phyloP scores from a whole-genome alignment of 1,140 invertebrate genomes.

The Odontomachus brunneus region DNA sequence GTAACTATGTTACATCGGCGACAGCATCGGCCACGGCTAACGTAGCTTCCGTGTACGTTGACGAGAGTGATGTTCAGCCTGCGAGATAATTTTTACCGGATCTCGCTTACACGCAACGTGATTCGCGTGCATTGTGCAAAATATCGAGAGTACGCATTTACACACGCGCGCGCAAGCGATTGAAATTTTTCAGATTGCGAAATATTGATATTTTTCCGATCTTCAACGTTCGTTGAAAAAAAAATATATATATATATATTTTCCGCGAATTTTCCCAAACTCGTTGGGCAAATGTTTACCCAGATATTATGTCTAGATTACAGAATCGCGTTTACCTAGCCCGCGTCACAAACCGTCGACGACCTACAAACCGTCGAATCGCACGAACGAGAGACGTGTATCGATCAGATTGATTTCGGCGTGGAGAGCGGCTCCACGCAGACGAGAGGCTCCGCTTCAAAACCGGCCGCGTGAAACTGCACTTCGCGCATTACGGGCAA shows the following conservation, averaged over 20 bases:
- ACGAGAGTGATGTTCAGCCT: slow-evolving; percentile 14
- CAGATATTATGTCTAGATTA: slow-evolving; percentile 29
- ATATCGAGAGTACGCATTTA: background rate
- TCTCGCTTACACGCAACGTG: background rate
- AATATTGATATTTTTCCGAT: background rate
- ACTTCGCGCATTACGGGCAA: background rate
- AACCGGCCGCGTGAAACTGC: background rate
- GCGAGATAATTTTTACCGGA: slow-evolving; percentile 8
- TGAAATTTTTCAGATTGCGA: background rate
- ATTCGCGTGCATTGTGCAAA: background rate
- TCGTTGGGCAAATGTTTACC: background rate
- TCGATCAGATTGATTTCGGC: slow-evolving; percentile 38
- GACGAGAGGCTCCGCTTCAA: background rate
- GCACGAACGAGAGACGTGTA: slow-evolving; percentile 28
- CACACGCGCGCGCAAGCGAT: background rate
- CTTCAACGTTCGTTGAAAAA: background rate
- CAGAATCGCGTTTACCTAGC: slow-evolving; percentile 6
- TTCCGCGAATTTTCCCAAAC: background rate
- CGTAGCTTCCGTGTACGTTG: background rate
- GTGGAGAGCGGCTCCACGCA: background rate
- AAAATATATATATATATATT: slow-evolving; percentile 25
- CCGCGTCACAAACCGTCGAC: slow-evolving; percentile 14
- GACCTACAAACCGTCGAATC: slow-evolving; percentile 29
- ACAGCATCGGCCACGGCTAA: background rate
- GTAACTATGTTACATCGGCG: slow-evolving; percentile 13